Conservation (phyloP, 2,113 vertebrate species). For the Ciconia stormi region DNA sequence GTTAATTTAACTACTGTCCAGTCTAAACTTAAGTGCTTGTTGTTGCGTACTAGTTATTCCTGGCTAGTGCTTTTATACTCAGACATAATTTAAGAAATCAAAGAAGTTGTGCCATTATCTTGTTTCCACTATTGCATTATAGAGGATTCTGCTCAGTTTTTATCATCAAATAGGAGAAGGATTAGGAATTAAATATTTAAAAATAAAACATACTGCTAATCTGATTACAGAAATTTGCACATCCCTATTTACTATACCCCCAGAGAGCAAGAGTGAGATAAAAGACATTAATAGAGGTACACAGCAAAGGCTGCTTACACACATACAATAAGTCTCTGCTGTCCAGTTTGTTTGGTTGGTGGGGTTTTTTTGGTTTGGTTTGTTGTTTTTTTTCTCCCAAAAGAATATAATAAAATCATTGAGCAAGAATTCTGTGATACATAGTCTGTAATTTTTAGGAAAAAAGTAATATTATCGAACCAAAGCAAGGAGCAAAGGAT, state of each 20-base stretch:
- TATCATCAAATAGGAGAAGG: background rate
- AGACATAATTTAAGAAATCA: background rate
- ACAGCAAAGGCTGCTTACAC: background rate
- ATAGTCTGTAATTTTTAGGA: background rate
- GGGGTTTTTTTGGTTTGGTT: background rate
- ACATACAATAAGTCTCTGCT: background rate
- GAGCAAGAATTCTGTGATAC: background rate
- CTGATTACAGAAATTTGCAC: background rate
- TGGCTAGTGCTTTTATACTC: background rate
- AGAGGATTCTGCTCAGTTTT: background rate
- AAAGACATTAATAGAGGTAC: background rate
- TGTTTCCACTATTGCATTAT: background rate
- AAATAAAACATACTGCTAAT: background rate
- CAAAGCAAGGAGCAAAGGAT: background rate
- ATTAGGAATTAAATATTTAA: background rate
- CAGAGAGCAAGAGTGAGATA: background rate
- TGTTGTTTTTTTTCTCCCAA: background rate
- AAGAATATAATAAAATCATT: background rate
- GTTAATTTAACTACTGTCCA: background rate
- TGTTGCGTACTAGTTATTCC: background rate
- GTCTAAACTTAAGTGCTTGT: background rate
- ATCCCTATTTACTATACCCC: rapidly evolving
- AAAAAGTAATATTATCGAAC: background rate
- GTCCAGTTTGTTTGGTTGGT: background rate
- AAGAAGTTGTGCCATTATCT: background rate